A percentile compares a stretch with the other conserved stretches of the same genome.
Evolutionary conservation across 1,140 invertebrate genomes (phyloP).

Genomic region (Tetranychus cinnabarinus): DNA sequence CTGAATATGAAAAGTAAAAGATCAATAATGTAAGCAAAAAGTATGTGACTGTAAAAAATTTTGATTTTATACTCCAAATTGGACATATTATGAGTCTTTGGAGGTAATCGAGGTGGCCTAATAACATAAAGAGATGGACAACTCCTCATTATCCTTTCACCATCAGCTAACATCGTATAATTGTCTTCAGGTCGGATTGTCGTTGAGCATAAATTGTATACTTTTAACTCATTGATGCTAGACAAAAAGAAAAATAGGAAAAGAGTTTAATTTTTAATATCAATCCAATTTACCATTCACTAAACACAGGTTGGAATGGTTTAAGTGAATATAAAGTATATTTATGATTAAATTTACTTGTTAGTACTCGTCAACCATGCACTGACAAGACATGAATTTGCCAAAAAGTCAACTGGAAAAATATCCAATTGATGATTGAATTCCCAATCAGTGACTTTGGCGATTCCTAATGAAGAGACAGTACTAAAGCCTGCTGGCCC

Average conservation of each 20-base stretch:
- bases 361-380: slow-evolving; percentile 36
- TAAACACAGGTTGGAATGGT: no score
- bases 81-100: background rate
- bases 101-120: background rate
- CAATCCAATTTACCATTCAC: no score
- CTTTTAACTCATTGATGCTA: background rate
- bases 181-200: background rate
- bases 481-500: slow-evolving; percentile 83
- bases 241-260: background rate
- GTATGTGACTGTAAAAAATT: slow-evolving; percentile 4
- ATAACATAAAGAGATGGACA: background rate
- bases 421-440: slow-evolving; percentile 57
- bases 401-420: slow-evolving; percentile 74
- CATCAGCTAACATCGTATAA: background rate
- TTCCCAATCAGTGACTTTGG: slow-evolving; percentile 52
- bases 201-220: background rate
- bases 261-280: no score
- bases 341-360: slow-evolving; percentile 21
- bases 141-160: background rate
- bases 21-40: slow-evolving; percentile 7
- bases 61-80: background rate
- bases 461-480: slow-evolving; percentile 63
- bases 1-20: slow-evolving; percentile 1
- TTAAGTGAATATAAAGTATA: no score
- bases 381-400: slow-evolving; percentile 54